phyloP scores from a whole-genome alignment of 2,113 vertebrate species.

The Agapornis roseicollis region DNA sequence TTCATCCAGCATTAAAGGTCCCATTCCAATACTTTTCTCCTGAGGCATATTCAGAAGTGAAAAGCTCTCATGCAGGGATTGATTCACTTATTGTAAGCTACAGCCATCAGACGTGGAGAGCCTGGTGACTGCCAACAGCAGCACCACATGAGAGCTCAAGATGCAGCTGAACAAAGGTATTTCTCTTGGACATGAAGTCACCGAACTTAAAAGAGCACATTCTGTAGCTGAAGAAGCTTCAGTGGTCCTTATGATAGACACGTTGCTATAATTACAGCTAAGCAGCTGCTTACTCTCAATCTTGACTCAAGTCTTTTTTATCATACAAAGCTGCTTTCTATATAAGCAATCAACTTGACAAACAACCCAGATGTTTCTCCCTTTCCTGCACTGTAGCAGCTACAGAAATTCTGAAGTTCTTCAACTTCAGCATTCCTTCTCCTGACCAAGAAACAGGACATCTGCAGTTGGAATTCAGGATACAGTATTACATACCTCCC shows the following conservation, averaged over 20 bases:
- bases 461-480: not conserved
- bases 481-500: not conserved
- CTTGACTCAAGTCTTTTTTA: not conserved
- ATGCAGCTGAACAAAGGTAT: not conserved
- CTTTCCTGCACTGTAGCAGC: not conserved
- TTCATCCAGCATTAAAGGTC: not conserved
- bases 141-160: not conserved
- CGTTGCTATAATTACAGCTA: not conserved
- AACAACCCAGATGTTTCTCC: conserved; percentile 21
- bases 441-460: not conserved
- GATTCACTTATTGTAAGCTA: not conserved
- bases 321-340: not conserved
- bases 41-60: not conserved
- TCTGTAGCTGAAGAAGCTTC: not conserved
- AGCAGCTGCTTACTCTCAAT: conserved; percentile 29
- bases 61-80: not conserved
- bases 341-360: conserved; percentile 2
- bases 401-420: not conserved
- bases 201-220: not conserved
- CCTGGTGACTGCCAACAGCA: not conserved
- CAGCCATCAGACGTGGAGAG: not conserved
- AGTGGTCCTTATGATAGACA: not conserved
- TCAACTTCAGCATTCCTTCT: not conserved
- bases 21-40: not conserved
- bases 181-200: not conserved